Evolutionary conservation across 2,797 vertebrate species (phyloP), one percentile per base, ranked within the genome.

Genomic region (Glyptemys insculpta): DNA sequence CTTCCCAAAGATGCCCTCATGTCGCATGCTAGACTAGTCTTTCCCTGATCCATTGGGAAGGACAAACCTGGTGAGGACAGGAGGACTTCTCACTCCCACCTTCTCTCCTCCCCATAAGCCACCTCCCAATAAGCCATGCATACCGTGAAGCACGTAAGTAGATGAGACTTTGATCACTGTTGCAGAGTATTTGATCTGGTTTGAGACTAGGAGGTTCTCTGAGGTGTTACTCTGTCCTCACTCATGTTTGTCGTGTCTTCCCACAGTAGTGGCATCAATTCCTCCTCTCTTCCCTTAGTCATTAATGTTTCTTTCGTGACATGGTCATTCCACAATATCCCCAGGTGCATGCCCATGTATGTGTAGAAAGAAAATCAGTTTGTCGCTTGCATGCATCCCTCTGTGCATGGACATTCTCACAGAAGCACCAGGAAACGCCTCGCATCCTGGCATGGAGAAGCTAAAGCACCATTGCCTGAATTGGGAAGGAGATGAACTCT

Each of bases 61-160:
- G 94, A 89, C 93, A 95, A 88, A 96, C 94, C 96, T 95, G 91
- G 68, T 94, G 95, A 97, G 94, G 96, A 96, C 91, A 95, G 94
- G 93, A 93, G 94, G 89, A 95, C 86, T 57, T 44, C 50, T 78
- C 29, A 47, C 12, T 27, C 12, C 18, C 37, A 76, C 34, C n/a
- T 0, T 83, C 72, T 91, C 27, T 78, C 53, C 41, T 56, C 52
- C 53, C 27, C 37, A 23, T 59, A 88, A 91, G 78, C 83, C 47
- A 84, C 85, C 85, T 93, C 86, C 83, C 93, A 81, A 47, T 85
- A 91, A 80, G 79, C 52, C 81, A 79, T 83, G 31, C 85, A 50
- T 68, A 88, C 74, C 80, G 14, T 65, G 56, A 91, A 37, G 72
- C 74, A 76, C 68, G 80, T 94, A 84, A 90, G 85, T 86, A 89